Percentiles rank a stretch among this genome's conserved stretches.
Conservation (phyloP, 2,797 vertebrate genomes). For the Vultur gryphus region DNA sequence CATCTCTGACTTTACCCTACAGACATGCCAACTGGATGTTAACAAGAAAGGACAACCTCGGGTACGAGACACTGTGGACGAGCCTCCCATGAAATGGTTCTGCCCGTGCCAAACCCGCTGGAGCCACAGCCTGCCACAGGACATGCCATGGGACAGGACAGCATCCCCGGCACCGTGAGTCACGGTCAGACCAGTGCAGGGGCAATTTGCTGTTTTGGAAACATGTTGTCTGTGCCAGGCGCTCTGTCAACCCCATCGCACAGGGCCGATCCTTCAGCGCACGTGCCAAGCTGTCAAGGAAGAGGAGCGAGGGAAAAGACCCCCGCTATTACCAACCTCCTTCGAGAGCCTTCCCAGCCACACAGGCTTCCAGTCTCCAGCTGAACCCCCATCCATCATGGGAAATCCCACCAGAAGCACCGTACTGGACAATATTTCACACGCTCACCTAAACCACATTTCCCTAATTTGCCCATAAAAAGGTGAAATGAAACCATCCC, state of each 20-base stretch:
- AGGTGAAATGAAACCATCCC: not conserved
- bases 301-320: accelerated
- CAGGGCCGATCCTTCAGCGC: not conserved
- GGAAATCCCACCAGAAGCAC: not conserved
- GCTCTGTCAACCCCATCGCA: not conserved
- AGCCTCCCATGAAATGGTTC: accelerated
- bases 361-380: not conserved
- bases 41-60: not conserved
- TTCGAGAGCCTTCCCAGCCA: not conserved
- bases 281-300: not conserved
- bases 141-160: not conserved
- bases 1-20: accelerated
- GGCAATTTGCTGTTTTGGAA: not conserved
- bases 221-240: accelerated
- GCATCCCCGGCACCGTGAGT: accelerated
- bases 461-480: not conserved
- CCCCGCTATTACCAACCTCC: not conserved
- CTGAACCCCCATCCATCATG: not conserved
- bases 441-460: accelerated
- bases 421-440: accelerated
- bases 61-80: accelerated
- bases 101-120: accelerated
- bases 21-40: not conserved
- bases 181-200: accelerated
- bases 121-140: not conserved